Evolutionary conservation across 2,888 invertebrate species (phyloP).

Genomic region (Lottia gigantea): DNA sequence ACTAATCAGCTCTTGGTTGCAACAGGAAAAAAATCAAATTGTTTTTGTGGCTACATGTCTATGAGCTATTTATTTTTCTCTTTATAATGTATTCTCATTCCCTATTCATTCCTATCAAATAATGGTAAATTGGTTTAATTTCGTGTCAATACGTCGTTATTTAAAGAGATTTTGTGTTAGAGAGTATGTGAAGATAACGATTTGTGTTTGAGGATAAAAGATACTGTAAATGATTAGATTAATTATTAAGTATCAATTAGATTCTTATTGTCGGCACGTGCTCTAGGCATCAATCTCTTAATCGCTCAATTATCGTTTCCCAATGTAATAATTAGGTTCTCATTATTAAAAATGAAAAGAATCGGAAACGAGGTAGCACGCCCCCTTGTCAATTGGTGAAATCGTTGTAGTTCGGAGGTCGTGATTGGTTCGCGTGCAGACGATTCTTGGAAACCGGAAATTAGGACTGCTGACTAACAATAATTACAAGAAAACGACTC

Average conservation of each 20-base stretch:
- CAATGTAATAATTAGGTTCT: slow-evolving; percentile 4
- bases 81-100: no score
- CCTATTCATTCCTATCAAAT: no score
- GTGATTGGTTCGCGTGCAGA: slow-evolving; percentile 18
- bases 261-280: slow-evolving; percentile 22
- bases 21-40: no score
- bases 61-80: no score
- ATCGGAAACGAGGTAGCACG: slow-evolving; percentile 1
- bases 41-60: no score
- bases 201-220: not conserved
- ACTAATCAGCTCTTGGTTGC: no score
- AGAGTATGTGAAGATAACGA: no score
- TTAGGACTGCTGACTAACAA: slow-evolving; percentile 32
- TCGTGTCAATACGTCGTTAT: no score
- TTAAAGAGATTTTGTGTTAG: no score
- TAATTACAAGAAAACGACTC: slow-evolving; percentile 36
- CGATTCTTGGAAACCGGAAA: slow-evolving; percentile 24
- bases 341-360: slow-evolving; percentile 1
- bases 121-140: no score
- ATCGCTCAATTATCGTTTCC: slow-evolving; percentile 23
- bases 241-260: slow-evolving; percentile 24
- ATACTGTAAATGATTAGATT: slow-evolving; percentile 16
- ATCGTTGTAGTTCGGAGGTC: slow-evolving; percentile 2
- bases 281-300: slow-evolving; percentile 20
- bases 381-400: not conserved